phyloP scores from a whole-genome alignment of 2,888 invertebrate species.

The Acanthosepion esculentum region DNA sequence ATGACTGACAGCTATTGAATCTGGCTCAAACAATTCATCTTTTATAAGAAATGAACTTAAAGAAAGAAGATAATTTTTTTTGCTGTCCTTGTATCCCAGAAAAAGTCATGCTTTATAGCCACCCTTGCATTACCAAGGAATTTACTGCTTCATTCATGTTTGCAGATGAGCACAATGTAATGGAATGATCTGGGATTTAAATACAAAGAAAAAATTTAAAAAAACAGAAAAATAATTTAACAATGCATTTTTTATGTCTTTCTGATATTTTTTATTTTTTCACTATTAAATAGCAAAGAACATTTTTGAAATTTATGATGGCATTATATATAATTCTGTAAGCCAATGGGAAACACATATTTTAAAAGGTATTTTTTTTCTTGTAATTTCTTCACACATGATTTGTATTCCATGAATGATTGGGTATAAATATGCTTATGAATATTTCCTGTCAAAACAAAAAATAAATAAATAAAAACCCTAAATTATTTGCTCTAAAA shows the following conservation, averaged over 20 bases:
- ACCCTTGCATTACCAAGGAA: neutral
- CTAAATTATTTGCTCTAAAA: neutral
- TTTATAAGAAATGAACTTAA: neutral
- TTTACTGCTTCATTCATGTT: neutral
- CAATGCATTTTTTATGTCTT: neutral
- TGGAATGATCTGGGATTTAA: neutral
- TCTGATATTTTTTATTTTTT: neutral
- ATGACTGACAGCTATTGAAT: neutral
- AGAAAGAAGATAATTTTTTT: neutral
- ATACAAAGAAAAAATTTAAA: neutral
- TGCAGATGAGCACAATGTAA: neutral
- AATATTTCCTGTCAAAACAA: neutral
- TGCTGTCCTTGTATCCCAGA: neutral
- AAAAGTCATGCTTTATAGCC: neutral
- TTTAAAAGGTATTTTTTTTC: neutral
- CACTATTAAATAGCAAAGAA: neutral
- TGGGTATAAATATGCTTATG: neutral
- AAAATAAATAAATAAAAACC: neutral
- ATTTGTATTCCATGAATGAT: neutral
- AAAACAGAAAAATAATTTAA: neutral
- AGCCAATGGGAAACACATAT: neutral
- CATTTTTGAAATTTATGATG: neutral
- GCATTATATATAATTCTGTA: neutral
- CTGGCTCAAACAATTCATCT: neutral
- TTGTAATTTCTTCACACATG: neutral